Percentiles rank a stretch among this genome's conserved stretches.
Conservation (phyloP, 2,888 invertebrate species). For the Digitonthophagus gazella region DNA sequence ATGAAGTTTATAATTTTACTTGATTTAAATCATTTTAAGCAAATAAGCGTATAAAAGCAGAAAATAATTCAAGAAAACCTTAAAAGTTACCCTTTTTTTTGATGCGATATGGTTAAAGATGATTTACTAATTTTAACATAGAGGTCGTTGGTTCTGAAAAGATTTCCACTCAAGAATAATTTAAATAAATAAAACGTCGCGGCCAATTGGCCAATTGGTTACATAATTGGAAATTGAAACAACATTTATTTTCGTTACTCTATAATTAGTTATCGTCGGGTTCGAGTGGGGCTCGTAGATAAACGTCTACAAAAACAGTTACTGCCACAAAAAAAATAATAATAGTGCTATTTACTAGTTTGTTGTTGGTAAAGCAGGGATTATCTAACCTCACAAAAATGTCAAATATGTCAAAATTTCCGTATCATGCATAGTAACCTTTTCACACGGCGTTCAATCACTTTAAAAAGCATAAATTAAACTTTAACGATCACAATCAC, state of each 20-base stretch:
- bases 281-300: not conserved
- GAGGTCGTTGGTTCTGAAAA: too few species aligned
- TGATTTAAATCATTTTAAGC: too few species aligned
- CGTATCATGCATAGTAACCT: constrained; percentile 18
- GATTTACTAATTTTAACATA: too few species aligned
- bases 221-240: not conserved
- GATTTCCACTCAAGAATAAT: not conserved
- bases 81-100: too few species aligned
- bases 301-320: too few species aligned
- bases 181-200: not conserved
- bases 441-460: not conserved
- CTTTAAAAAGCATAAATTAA: not conserved
- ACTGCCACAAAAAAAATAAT: too few species aligned
- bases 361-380: constrained; percentile 26
- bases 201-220: not conserved
- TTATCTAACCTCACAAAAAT: constrained; percentile 17
- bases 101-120: too few species aligned
- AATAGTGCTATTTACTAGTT: not conserved
- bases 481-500: too few species aligned
- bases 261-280: not conserved
- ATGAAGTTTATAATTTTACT: too few species aligned
- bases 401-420: constrained; percentile 27
- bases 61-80: too few species aligned
- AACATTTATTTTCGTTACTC: too few species aligned
- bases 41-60: too few species aligned